phyloP scores from a whole-genome alignment of 2,888 invertebrate genomes.

The Pyrochroa serraticornis region DNA sequence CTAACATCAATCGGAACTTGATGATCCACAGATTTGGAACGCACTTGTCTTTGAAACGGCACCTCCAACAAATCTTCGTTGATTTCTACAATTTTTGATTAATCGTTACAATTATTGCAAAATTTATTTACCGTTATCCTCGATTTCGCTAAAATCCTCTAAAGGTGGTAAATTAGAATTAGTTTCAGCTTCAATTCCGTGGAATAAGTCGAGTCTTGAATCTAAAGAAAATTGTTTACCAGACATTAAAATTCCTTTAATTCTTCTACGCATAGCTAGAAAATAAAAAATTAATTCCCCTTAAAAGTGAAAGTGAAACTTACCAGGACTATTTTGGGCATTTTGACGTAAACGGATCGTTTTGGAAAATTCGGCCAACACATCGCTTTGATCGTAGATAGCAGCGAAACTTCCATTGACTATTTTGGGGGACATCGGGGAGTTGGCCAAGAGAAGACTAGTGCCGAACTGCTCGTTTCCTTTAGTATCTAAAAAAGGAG shows the following conservation, averaged over 20 bases:
- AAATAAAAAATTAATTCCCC: slow-evolving; percentile 31
- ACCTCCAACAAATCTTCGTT: slow-evolving; percentile 12
- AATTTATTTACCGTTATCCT: slow-evolving; percentile 41
- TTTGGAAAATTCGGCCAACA: slow-evolving; percentile 74
- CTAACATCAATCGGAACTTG: slow-evolving; percentile 43
- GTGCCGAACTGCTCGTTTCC: slow-evolving; percentile 91
- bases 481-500: slow-evolving; percentile 69
- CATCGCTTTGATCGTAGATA: slow-evolving; percentile 81
- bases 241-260: slow-evolving; percentile 86
- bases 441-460: slow-evolving; percentile 89
- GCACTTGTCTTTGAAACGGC: slow-evolving; percentile 53
- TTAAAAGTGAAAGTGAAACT: not conserved
- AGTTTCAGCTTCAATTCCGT: slow-evolving; percentile 65
- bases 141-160: slow-evolving; percentile 50
- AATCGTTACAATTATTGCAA: slow-evolving; percentile 9
- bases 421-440: slow-evolving; percentile 95
- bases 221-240: slow-evolving; percentile 92
- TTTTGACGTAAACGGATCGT: slow-evolving; percentile 69
- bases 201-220: slow-evolving; percentile 89
- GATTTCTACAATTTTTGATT: not conserved
- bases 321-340: slow-evolving; percentile 79
- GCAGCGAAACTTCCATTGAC: slow-evolving; percentile 94
- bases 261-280: slow-evolving; percentile 81
- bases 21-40: slow-evolving; percentile 66
- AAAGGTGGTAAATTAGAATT: slow-evolving; percentile 44